phyloP scores from a whole-genome alignment of 2,113 vertebrate genomes.

The Austrofundulus limnaeus region DNA sequence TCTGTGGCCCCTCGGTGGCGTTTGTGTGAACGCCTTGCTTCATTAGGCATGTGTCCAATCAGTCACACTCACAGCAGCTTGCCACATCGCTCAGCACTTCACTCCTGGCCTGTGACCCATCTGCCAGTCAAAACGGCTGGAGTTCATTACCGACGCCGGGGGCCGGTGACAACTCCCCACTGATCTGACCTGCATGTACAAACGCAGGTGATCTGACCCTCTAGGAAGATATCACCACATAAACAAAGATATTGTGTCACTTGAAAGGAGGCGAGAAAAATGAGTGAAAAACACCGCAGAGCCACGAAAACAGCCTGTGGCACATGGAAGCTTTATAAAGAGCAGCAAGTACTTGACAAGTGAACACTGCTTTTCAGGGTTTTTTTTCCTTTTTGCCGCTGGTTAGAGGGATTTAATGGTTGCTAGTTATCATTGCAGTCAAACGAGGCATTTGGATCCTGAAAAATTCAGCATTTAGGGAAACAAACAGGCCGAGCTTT shows the following conservation, averaged over 20 bases:
- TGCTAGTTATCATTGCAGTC: conserved; percentile 5
- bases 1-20: conserved; percentile 27
- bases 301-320: conserved; percentile 42
- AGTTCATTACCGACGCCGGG: conserved; percentile 72
- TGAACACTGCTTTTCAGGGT: conserved; percentile 3
- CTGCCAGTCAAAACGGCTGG: conserved; percentile 66
- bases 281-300: conserved; percentile 19
- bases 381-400: conserved; percentile 22
- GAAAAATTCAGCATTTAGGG: background rate
- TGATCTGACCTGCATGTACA: conserved; percentile 59
- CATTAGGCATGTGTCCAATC: conserved; percentile 71
- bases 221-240: conserved; percentile 34
- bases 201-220: conserved; percentile 64
- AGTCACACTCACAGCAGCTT: conserved; percentile 54
- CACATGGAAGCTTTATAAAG: conserved; percentile 1
- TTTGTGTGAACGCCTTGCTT: conserved; percentile 38
- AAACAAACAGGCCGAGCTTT: background rate
- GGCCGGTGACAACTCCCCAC: conserved; percentile 60
- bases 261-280: conserved; percentile 16
- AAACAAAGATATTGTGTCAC: conserved; percentile 52
- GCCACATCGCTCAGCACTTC: conserved; percentile 34
- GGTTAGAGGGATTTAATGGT: conserved; percentile 33
- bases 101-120: conserved; percentile 54
- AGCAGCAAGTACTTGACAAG: conserved; percentile 6
- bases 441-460: conserved; percentile 20